Evolutionary conservation across 2,113 vertebrate species (phyloP).

Genomic region (Clarias batrachus): DNA sequence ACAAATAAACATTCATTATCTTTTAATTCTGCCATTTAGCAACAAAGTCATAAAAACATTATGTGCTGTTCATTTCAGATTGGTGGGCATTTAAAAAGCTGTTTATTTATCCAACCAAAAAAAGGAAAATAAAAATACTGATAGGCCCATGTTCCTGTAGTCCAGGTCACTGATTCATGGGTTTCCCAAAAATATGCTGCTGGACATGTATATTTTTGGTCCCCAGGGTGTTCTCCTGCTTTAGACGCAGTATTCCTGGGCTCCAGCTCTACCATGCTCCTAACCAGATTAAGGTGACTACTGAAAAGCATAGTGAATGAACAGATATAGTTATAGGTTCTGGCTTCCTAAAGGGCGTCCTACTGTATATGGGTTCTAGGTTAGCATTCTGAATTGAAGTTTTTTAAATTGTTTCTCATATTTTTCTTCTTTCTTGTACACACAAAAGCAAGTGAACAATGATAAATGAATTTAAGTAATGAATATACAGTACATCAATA

Average conservation of each 20-base stretch:
- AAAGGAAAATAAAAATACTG: constrained; percentile 5
- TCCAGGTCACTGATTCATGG: constrained; percentile 48
- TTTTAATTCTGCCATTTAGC: neutral
- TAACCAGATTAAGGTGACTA: neutral
- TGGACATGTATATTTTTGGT: neutral
- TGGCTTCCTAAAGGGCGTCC: neutral
- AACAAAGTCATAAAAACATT: neutral
- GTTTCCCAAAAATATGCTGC: neutral
- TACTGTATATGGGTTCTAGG: neutral
- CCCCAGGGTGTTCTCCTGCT: neutral
- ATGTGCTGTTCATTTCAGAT: neutral
- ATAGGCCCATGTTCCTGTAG: constrained; percentile 53
- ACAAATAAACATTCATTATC: neutral
- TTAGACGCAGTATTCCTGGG: neutral
- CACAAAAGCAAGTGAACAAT: neutral
- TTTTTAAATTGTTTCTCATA: neutral
- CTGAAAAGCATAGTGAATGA: neutral
- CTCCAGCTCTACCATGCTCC: neutral
- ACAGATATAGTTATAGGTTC: neutral
- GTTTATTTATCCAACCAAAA: constrained; percentile 29
- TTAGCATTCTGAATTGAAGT: neutral
- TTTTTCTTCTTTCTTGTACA: neutral
- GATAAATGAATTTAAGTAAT: neutral
- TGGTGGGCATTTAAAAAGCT: constrained; percentile 35
- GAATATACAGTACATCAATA: too few species aligned